phyloP scores from a whole-genome alignment of 2,888 invertebrate genomes.

The Spodoptera picta region DNA sequence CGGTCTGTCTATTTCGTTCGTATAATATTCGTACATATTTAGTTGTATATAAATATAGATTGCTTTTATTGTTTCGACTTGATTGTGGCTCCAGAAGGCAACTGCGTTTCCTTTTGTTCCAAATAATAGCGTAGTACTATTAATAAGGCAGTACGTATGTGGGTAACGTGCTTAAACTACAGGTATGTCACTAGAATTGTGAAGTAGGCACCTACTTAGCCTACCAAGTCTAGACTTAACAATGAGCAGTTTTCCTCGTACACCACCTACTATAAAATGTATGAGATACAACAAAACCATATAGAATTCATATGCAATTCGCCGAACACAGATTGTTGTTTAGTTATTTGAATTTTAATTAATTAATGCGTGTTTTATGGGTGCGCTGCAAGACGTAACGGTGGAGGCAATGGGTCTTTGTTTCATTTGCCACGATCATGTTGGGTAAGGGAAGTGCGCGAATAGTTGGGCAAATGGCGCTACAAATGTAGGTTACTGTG shows the following conservation, averaged over 20 bases:
- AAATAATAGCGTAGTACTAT: constrained; percentile 47
- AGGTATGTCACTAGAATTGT: constrained; percentile 48
- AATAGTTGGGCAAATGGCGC: constrained; percentile 42
- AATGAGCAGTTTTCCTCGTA: constrained; percentile 74
- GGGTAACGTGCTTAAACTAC: constrained; percentile 41
- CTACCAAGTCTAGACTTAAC: constrained; percentile 60
- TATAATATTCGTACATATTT: constrained; percentile 6
- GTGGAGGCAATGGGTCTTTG: constrained; percentile 70
- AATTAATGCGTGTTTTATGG: constrained; percentile 61
- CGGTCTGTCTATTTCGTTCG: constrained; percentile 10
- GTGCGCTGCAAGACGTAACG: constrained; percentile 66
- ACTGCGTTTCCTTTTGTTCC: constrained; percentile 47
- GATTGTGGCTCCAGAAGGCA: constrained; percentile 29
- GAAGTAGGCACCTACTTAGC: constrained; percentile 46
- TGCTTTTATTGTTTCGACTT: constrained; percentile 38
- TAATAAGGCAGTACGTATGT: constrained; percentile 54
- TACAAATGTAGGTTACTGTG: constrained; percentile 56
- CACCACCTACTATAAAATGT: constrained; percentile 72
- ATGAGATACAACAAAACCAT: constrained; percentile 75
- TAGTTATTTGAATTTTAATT: constrained; percentile 79
- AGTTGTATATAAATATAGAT: constrained; percentile 22
- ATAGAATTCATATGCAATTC: constrained; percentile 79
- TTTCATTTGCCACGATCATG: constrained; percentile 64
- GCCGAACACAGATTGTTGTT: constrained; percentile 71
- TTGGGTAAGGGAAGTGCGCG: constrained; percentile 66